Conservation (phyloP, 2,113 vertebrate species). For the Alexandromys fortis region DNA sequence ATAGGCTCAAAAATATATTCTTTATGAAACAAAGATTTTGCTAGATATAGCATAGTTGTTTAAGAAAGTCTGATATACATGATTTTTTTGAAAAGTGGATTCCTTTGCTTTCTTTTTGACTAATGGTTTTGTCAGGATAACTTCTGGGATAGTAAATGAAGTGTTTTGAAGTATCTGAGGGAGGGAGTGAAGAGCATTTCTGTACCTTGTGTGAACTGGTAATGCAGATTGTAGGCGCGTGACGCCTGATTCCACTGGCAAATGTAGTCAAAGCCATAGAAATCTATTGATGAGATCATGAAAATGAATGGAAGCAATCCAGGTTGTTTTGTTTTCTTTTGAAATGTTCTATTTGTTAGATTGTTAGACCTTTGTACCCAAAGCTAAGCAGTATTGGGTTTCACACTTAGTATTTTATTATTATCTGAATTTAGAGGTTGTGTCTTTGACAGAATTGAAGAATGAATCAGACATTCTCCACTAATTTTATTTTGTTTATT, state of each 20-base stretch:
- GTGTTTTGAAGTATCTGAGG: slow-evolving; percentile 79
- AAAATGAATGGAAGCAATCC: slow-evolving; percentile 72
- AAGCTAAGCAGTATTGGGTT: slow-evolving; percentile 79
- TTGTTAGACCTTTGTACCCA: slow-evolving; percentile 73
- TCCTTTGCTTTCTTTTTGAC: slow-evolving; percentile 78
- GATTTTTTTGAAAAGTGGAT: slow-evolving; percentile 45
- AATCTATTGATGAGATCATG: slow-evolving; percentile 73
- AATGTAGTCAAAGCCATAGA: slow-evolving; percentile 63
- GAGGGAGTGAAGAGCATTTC: slow-evolving; percentile 74
- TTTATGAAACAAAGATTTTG: slow-evolving; percentile 57
- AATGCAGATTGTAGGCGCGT: slow-evolving; percentile 70
- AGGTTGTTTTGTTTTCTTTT: slow-evolving; percentile 84
- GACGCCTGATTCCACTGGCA: slow-evolving; percentile 57
- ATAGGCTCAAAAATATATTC: neutral
- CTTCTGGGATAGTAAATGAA: slow-evolving; percentile 75
- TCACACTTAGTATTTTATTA: slow-evolving; percentile 70
- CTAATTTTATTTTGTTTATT: slow-evolving; percentile 38
- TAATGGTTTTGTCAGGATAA: slow-evolving; percentile 77
- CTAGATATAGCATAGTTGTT: slow-evolving; percentile 8
- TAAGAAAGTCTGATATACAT: slow-evolving; percentile 47
- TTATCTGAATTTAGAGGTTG: slow-evolving; percentile 67
- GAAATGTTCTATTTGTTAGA: slow-evolving; percentile 80
- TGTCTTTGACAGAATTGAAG: slow-evolving; percentile 55
- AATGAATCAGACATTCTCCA: slow-evolving; percentile 65
- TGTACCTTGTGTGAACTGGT: slow-evolving; percentile 75